phyloP scores from a whole-genome alignment of 1,140 invertebrate species.

The Episyrphus balteatus region DNA sequence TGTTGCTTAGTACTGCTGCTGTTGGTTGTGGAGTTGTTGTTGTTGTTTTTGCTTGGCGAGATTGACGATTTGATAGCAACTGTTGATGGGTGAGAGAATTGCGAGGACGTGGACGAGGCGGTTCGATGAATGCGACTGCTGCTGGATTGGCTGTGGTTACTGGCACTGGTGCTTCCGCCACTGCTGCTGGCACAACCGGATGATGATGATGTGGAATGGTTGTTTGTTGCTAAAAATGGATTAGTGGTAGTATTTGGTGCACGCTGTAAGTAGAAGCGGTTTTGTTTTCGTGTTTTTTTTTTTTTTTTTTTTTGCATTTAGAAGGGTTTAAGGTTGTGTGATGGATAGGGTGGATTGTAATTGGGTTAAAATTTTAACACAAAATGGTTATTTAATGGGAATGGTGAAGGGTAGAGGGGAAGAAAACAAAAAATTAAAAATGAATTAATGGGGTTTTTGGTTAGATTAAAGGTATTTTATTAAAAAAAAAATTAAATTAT shows the following conservation, averaged over 20 bases:
- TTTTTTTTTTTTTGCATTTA: slow-evolving; percentile 5
- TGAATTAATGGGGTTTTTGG: too few species aligned
- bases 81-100: too few species aligned
- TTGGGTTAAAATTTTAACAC: too few species aligned
- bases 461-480: too few species aligned
- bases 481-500: too few species aligned
- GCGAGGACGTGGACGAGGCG: too few species aligned
- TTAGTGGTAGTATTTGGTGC: neutral
- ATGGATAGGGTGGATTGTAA: too few species aligned
- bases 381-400: too few species aligned
- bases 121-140: too few species aligned
- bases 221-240: slow-evolving; percentile 3
- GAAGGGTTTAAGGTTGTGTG: slow-evolving; percentile 2
- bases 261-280: neutral
- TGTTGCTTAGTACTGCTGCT: slow-evolving; percentile 4
- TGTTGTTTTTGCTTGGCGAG: slow-evolving; percentile 8
- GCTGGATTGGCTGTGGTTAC: slow-evolving; percentile 28
- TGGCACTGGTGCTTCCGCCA: slow-evolving; percentile 8
- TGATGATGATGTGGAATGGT: slow-evolving; percentile 6
- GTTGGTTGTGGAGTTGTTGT: slow-evolving; percentile 1
- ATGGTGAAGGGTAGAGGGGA: too few species aligned
- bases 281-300: slow-evolving; percentile 4
- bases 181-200: slow-evolving; percentile 1
- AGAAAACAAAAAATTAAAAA: too few species aligned
- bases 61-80: slow-evolving; percentile 9